Evolutionary conservation across 1,140 invertebrate species (phyloP).

Genomic region (Drosophila gunungcola): DNA sequence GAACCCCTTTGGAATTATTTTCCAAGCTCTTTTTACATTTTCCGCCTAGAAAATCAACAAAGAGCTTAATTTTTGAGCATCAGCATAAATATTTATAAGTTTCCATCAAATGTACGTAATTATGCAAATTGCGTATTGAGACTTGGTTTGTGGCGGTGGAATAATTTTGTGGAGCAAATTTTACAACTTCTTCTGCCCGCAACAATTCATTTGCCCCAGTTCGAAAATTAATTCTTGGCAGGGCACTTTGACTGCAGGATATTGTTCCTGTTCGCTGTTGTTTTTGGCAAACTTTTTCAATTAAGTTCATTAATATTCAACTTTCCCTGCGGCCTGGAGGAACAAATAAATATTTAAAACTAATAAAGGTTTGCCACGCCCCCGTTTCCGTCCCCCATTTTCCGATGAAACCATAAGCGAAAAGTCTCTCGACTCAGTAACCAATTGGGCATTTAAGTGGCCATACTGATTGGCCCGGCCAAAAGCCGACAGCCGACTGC

Average conservation of each 20-base stretch:
- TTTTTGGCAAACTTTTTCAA: constrained; percentile 65
- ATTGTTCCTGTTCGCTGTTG: constrained; percentile 24
- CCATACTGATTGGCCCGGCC: constrained; percentile 22
- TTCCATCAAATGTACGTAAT: constrained; percentile 67
- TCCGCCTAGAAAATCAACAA: constrained; percentile 14
- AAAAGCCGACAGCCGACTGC: constrained; percentile 3
- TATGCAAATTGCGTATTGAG: constrained; percentile 73
- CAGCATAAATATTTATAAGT: constrained; percentile 74
- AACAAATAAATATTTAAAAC: constrained; percentile 74
- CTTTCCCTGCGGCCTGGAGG: constrained; percentile 50
- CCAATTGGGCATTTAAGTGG: constrained; percentile 41
- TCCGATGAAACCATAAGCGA: constrained; percentile 34
- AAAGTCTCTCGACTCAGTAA: constrained; percentile 28
- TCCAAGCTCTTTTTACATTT: background rate
- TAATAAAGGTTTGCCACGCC: constrained; percentile 53
- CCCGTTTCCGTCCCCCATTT: background rate
- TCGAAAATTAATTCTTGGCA: constrained; percentile 67
- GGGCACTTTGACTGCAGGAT: constrained; percentile 13
- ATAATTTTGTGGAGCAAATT: background rate
- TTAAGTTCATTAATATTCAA: constrained; percentile 76
- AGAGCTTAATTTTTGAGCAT: constrained; percentile 40
- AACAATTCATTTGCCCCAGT: constrained; percentile 66
- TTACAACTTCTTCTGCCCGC: constrained; percentile 15
- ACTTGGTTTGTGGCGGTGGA: background rate
- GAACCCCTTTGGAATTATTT: no score